Conservation (phyloP, 2,888 invertebrate species). For the Augochlorella aurata region DNA sequence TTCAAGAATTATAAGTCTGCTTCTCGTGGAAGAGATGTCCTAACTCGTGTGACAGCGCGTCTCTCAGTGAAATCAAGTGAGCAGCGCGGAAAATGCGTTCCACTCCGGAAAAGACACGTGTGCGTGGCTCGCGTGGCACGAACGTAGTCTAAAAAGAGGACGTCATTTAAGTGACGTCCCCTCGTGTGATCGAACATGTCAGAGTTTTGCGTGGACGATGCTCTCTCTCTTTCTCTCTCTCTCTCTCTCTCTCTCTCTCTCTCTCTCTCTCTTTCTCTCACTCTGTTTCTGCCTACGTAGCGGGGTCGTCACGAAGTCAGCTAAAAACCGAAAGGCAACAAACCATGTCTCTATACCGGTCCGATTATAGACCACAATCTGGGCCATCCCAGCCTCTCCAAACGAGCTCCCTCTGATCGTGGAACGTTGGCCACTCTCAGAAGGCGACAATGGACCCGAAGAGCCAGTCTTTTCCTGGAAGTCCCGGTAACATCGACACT, state of each 20-base stretch:
- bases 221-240: background rate
- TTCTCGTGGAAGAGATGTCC: background rate
- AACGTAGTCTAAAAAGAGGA: slow-evolving; percentile 53
- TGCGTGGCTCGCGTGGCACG: slow-evolving; percentile 41
- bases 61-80: background rate
- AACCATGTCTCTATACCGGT: slow-evolving; percentile 68
- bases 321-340: slow-evolving; percentile 66
- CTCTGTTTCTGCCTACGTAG: slow-evolving; percentile 14
- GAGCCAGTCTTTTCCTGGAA: slow-evolving; percentile 57
- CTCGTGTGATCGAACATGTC: slow-evolving; percentile 57
- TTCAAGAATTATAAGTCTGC: background rate
- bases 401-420: slow-evolving; percentile 40
- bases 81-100: slow-evolving; percentile 12
- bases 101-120: slow-evolving; percentile 39
- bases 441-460: slow-evolving; percentile 55
- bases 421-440: slow-evolving; percentile 45
- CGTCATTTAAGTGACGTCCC: slow-evolving; percentile 57
- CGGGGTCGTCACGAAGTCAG: slow-evolving; percentile 40
- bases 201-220: slow-evolving; percentile 40
- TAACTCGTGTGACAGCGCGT: background rate
- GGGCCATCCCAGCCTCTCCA: slow-evolving; percentile 70
- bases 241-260: background rate
- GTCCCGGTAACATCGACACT: slow-evolving; percentile 19
- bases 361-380: slow-evolving; percentile 77
- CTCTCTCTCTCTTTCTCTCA: background rate